Conservation (phyloP, 2,797 vertebrate species). For the Pangasius macronema region DNA sequence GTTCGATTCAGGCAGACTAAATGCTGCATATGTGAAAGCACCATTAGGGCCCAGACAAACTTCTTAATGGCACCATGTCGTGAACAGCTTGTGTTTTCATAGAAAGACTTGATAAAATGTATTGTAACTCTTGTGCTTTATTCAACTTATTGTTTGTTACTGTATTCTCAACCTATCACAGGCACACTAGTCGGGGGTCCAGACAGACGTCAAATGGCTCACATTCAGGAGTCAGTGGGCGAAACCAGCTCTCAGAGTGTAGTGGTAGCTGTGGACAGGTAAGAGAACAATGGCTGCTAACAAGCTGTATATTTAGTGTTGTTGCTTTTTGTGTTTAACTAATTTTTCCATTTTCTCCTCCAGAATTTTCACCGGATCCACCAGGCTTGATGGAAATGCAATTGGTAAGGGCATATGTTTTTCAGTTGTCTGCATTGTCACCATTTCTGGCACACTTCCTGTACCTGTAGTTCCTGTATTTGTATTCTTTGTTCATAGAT, state of each 20-base stretch:
- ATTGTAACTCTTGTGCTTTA: not conserved
- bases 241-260: conserved; percentile 98
- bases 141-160: conserved; percentile 1
- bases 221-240: conserved; percentile 93
- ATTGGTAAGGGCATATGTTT: conserved; percentile 78
- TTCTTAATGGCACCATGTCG: not conserved
- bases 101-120: not conserved
- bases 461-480: not conserved
- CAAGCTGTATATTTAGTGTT: not conserved
- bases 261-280: conserved; percentile 96
- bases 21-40: not conserved
- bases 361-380: conserved; percentile 96
- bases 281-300: conserved; percentile 37
- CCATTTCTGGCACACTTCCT: not conserved
- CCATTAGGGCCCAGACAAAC: not conserved
- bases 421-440: not conserved
- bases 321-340: not conserved
- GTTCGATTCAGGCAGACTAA: not conserved
- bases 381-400: conserved; percentile 91
- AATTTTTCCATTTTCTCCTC: conserved; percentile 41
- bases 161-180: conserved; percentile 63
- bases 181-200: conserved; percentile 90
- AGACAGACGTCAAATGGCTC: conserved; percentile 91
- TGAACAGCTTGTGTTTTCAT: not conserved
- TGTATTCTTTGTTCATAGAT: not conserved